These are phyloP conservation scores for Anisognathus igniventris DNA, from an alignment of 2,797 vertebrate genomes.

Conservation along the genomic window DNA sequence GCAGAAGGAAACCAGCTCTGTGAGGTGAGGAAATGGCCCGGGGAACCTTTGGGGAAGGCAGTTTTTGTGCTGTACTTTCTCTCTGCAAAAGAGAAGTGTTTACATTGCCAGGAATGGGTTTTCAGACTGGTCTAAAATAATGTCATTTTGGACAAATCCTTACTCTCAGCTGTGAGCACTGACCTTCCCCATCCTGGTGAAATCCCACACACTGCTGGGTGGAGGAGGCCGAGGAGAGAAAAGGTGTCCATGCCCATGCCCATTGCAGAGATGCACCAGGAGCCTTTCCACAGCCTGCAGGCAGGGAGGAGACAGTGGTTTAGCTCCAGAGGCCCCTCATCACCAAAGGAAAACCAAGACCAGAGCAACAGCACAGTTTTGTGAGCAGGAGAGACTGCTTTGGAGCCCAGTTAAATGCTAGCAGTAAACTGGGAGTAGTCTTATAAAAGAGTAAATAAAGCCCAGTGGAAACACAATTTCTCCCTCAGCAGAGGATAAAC, in stretches of 20 bases:
- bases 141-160: neutral
- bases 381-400: neutral
- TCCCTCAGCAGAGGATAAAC: neutral
- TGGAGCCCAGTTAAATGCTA: neutral
- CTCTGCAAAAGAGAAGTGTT: neutral
- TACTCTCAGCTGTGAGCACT: neutral
- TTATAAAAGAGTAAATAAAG: conserved; percentile 17
- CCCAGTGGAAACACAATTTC: neutral
- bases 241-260: neutral
- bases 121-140: neutral
- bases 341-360: neutral
- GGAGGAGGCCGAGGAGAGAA: neutral
- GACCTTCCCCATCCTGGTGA: neutral
- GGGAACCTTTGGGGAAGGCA: neutral
- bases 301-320: neutral
- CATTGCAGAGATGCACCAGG: neutral
- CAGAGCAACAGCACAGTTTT: neutral
- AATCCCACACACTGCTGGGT: fast-evolving
- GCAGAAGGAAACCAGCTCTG: neutral
- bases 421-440: neutral
- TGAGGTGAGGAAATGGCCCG: neutral
- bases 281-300: neutral
- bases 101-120: neutral
- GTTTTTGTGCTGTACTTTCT: neutral
- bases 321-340: neutral